Evolutionary conservation across 1,140 invertebrate genomes (phyloP).

Genomic region (Rhagoletis pomonella): DNA sequence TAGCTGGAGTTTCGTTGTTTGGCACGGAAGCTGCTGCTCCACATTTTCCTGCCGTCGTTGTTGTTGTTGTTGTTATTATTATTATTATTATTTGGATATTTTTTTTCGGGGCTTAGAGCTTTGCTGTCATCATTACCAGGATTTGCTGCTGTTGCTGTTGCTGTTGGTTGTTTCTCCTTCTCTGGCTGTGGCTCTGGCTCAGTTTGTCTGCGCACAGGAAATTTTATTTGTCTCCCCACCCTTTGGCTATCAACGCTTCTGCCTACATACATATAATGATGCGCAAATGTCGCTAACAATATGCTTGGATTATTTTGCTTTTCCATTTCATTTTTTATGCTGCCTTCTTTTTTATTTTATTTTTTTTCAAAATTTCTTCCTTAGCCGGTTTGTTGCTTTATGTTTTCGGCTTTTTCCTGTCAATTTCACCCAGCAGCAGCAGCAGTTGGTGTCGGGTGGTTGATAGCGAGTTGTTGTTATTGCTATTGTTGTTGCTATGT

Average conservation of each 20-base stretch:
- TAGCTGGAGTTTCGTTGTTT: neutral
- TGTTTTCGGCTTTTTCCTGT: constrained; percentile 36
- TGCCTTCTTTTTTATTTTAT: neutral
- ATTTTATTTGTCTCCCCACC: constrained; percentile 13
- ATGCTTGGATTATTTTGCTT: neutral
- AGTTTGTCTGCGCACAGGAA: neutral
- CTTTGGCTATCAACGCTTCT: too few species aligned
- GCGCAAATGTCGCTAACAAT: constrained; percentile 49
- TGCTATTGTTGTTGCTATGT: neutral
- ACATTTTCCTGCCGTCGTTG: neutral
- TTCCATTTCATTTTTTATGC: neutral
- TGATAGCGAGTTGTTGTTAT: neutral
- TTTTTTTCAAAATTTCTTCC: neutral
- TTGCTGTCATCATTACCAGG: constrained; percentile 20
- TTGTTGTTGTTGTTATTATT: constrained; percentile 40
- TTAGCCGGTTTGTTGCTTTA: constrained; percentile 14
- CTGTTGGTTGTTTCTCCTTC: too few species aligned
- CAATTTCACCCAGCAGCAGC: constrained; percentile 39
- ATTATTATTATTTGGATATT: too few species aligned
- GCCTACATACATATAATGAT: constrained; percentile 15
- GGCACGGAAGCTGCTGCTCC: constrained; percentile 27
- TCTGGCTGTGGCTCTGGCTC: too few species aligned
- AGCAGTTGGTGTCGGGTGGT: neutral
- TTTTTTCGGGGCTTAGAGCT: neutral
- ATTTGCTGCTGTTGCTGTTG: neutral